phyloP scores from a whole-genome alignment of 1,140 invertebrate genomes.

The Drosophila oshimai region DNA sequence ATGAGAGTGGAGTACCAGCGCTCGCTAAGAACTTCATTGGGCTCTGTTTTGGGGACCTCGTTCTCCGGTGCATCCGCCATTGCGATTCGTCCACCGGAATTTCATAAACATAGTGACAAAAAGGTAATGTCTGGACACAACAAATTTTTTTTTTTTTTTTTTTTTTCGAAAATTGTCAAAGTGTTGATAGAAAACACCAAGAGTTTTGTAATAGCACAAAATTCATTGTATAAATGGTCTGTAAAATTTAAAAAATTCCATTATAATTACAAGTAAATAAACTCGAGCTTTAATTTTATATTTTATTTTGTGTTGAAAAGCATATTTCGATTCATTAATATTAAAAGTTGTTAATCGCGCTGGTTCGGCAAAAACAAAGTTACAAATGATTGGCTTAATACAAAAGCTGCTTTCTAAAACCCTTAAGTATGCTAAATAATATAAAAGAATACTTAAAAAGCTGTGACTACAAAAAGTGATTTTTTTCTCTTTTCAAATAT shows the following conservation, averaged over 20 bases:
- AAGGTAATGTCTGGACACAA: too few relatives aligned
- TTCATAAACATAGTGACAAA: neutral
- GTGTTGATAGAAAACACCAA: too few relatives aligned
- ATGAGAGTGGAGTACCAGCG: conserved; percentile 87
- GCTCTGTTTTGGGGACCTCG: neutral
- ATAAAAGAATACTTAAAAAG: conserved; percentile 67
- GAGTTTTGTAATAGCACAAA: too few relatives aligned
- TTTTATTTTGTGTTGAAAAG: conserved; percentile 26
- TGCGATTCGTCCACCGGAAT: neutral
- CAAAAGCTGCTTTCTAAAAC: conserved; percentile 28
- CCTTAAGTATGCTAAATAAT: conserved; percentile 33
- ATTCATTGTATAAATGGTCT: too few relatives aligned
- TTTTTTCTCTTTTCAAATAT: conserved; percentile 51
- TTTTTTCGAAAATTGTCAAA: too few relatives aligned
- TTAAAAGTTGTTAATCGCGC: conserved; percentile 55
- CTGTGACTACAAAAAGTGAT: conserved; percentile 64
- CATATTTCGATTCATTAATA: conserved; percentile 49
- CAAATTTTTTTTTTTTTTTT: too few relatives aligned
- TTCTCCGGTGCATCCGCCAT: neutral
- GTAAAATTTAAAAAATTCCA: neutral
- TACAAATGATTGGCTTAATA: conserved; percentile 29
- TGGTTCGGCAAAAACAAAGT: conserved; percentile 46
- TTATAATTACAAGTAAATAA: neutral
- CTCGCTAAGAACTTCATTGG: conserved; percentile 56
- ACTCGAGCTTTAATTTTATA: neutral